A percentile compares a stretch with the other conserved stretches of the same genome.
phyloP scores from a whole-genome alignment of 35 echinoderm and acorn worm genomes.

The Apostichopus californicus region DNA sequence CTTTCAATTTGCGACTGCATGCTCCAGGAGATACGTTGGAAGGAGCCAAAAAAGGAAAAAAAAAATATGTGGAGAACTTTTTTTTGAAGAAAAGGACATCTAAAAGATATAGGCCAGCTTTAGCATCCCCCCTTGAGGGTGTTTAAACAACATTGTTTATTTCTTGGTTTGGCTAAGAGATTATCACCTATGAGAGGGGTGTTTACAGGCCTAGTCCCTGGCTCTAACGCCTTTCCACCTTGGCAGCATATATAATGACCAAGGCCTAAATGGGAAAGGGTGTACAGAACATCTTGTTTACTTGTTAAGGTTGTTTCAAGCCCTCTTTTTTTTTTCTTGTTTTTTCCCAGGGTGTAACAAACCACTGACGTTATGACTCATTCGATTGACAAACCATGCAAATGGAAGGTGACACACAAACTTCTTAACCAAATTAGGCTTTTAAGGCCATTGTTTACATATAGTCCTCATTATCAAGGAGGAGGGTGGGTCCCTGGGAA shows the following conservation, averaged over 20 bases:
- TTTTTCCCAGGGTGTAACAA: background rate
- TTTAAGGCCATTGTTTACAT: background rate
- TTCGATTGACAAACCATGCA: background rate
- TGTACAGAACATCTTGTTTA: too few species aligned
- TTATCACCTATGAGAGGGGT: background rate
- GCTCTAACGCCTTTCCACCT: background rate
- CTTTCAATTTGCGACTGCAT: conserved; percentile 14
- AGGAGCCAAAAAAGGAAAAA: background rate
- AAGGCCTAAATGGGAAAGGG: too few species aligned
- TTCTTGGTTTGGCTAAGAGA: conserved; percentile 25
- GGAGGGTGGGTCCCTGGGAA: background rate
- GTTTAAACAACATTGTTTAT: conserved; percentile 16
- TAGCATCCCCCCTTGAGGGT: background rate
- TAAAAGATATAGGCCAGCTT: background rate
- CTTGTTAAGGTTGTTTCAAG: too few species aligned
- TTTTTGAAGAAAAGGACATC: background rate
- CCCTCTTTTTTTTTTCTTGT: too few species aligned
- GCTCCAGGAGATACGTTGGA: background rate
- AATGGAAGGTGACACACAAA: background rate
- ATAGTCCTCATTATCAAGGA: background rate
- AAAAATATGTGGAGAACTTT: background rate
- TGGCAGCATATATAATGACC: too few species aligned
- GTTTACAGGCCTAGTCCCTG: background rate
- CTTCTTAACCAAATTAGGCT: background rate
- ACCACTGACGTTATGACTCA: background rate